These are phyloP conservation scores for Heliconius sara DNA, from an alignment of 2,888 invertebrate species.

Conservation along the genomic window DNA sequence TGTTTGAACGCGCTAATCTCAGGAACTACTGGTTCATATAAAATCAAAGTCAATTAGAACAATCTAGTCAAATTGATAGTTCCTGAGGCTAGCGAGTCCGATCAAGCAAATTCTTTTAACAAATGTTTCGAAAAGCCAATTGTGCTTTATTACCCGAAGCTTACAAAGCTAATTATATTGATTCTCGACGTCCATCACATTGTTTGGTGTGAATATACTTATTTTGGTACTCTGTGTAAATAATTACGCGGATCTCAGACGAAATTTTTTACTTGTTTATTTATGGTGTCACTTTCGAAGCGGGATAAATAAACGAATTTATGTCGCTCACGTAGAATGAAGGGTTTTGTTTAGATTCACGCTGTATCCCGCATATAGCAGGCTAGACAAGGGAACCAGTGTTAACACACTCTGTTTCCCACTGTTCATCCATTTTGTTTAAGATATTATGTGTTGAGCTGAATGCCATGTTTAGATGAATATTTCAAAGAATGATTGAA, in stretches of 20 bases:
- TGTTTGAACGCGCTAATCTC: too few relatives aligned
- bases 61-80: not conserved
- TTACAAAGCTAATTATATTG: conserved; percentile 2
- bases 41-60: too few relatives aligned
- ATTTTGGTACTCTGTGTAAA: conserved; percentile 17
- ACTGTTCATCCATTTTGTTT: too few relatives aligned
- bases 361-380: not conserved
- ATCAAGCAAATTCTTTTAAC: not conserved
- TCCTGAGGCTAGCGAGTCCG: not conserved
- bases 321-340: not conserved
- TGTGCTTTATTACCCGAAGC: not conserved
- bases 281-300: conserved; percentile 11
- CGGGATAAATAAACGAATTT: not conserved
- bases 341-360: not conserved
- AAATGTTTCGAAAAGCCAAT: not conserved
- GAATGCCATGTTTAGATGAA: too few relatives aligned
- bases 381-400: not conserved
- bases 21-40: too few relatives aligned
- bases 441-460: too few relatives aligned
- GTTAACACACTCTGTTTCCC: not conserved
- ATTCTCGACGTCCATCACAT: not conserved
- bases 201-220: conserved; percentile 15
- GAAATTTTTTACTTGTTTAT: conserved; percentile 19
- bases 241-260: conserved; percentile 15
- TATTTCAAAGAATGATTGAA: too few relatives aligned